Percentiles rank a stretch among this genome's conserved stretches.
Evolutionary conservation across 2,797 vertebrate species (phyloP).

Genomic region (Vireo griseus): DNA sequence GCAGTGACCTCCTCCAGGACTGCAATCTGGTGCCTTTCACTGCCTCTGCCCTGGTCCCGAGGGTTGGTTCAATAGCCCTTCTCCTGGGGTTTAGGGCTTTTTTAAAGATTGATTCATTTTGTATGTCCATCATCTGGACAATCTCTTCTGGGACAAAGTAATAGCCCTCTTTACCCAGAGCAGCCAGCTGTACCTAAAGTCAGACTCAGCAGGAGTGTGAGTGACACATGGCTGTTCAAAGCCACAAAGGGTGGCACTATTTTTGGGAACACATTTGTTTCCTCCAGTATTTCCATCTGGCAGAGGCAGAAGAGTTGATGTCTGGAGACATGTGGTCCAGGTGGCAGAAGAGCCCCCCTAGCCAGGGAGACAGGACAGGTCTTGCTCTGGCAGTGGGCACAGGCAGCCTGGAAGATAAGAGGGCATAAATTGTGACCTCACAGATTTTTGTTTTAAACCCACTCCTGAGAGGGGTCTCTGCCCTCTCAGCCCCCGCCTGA

Average conservation of each 20-base stretch:
- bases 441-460: not conserved
- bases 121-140: not conserved
- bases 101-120: not conserved
- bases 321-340: not conserved
- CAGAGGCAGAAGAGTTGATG: not conserved
- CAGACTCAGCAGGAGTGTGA: not conserved
- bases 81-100: not conserved
- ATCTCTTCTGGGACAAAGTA: constrained; percentile 15
- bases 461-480: not conserved
- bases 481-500: not conserved
- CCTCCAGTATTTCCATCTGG: constrained; percentile 12
- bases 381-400: not conserved
- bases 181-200: constrained; percentile 14
- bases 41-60: not conserved
- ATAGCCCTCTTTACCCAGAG: not conserved
- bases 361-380: not conserved
- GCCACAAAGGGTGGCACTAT: not conserved
- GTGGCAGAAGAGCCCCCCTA: not conserved
- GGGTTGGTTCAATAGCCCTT: not conserved
- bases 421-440: not conserved
- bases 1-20: not conserved
- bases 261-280: constrained; percentile 23
- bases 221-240: not conserved
- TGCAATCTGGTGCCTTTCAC: fast-evolving
- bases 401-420: not conserved